Evolutionary conservation across 2,888 invertebrate genomes (phyloP).

Genomic region (Drosophila borborema): DNA sequence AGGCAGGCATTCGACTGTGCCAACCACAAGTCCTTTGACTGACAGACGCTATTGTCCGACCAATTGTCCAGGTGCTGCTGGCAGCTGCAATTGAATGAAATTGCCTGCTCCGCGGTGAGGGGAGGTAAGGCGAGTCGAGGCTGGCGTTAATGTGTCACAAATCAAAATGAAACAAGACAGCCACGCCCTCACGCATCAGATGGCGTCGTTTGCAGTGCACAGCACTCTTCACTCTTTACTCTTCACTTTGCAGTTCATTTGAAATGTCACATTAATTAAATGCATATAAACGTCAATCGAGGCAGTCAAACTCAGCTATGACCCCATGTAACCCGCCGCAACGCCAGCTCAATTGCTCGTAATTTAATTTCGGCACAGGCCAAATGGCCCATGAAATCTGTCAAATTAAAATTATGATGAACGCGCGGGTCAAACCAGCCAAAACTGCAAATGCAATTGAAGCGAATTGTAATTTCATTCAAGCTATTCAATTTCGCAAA

Average conservation of each 20-base stretch:
- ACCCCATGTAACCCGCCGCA: background rate
- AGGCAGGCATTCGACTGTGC: background rate
- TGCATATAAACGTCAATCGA: constrained; percentile 71
- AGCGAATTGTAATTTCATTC: constrained; percentile 15
- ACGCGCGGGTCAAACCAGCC: constrained; percentile 32
- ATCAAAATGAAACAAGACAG: constrained; percentile 74
- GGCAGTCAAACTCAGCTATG: constrained; percentile 6
- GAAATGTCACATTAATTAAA: constrained; percentile 78
- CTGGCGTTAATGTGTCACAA: constrained; percentile 68
- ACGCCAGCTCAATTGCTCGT: constrained; percentile 19
- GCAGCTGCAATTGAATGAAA: constrained; percentile 73
- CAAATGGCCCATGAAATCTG: constrained; percentile 63
- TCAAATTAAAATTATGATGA: constrained; percentile 59
- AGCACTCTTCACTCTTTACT: background rate
- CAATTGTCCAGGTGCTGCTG: constrained; percentile 13
- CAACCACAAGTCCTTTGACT: constrained; percentile 44
- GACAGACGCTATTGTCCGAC: constrained; percentile 33
- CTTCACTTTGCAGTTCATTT: constrained; percentile 63
- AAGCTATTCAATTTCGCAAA: constrained; percentile 2
- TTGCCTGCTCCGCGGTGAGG: constrained; percentile 36
- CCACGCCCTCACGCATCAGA: constrained; percentile 29
- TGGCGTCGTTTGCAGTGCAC: constrained; percentile 1
- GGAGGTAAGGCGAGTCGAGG: background rate
- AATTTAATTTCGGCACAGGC: constrained; percentile 48
- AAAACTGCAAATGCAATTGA: constrained; percentile 35